These are phyloP conservation scores for Aegypius monachus DNA, from an alignment of 2,113 vertebrate species.

Conservation along the genomic window DNA sequence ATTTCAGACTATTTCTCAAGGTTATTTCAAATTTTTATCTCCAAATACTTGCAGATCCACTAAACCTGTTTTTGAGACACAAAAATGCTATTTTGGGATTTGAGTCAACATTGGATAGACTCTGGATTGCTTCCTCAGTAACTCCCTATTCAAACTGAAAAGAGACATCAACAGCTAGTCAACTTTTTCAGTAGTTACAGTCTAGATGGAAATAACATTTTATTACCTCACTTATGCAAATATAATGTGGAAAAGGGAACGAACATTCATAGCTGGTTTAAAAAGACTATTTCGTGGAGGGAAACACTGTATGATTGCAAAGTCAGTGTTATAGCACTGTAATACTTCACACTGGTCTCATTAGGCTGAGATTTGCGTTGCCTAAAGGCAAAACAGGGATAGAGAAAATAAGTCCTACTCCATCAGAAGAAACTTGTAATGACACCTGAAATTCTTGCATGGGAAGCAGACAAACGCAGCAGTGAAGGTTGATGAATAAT, in stretches of 20 bases:
- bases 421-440: constrained; percentile 1
- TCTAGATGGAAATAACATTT: neutral
- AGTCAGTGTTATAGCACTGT: neutral
- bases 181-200: neutral
- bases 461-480: neutral
- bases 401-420: neutral
- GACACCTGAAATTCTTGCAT: neutral
- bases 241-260: neutral
- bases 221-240: neutral
- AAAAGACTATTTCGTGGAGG: neutral
- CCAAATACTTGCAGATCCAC: neutral
- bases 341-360: neutral
- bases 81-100: neutral
- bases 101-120: neutral
- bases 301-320: neutral
- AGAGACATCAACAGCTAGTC: neutral
- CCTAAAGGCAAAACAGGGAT: neutral
- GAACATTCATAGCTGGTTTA: neutral
- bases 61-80: neutral
- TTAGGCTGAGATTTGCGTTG: constrained; percentile 1
- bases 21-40: constrained; percentile 13
- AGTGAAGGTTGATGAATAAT: neutral
- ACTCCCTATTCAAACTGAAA: neutral
- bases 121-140: neutral
- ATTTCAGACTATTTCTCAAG: neutral